Evolutionary conservation across 2,888 invertebrate genomes (phyloP), one percentile per base, ranked within the genome.

Genomic region (Eristalinus sepulchralis): DNA sequence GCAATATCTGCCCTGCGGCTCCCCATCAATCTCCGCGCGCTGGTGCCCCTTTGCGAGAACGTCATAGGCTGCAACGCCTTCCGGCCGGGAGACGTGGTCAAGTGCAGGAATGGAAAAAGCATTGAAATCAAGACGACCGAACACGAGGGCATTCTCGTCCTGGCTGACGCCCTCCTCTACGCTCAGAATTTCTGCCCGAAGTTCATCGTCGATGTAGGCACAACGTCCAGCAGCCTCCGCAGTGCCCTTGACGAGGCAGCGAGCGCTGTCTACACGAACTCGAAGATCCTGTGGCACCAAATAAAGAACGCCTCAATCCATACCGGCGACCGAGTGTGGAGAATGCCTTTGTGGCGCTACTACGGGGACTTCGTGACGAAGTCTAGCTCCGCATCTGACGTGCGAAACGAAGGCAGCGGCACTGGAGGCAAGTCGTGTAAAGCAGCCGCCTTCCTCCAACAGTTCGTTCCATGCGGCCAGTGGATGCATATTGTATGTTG

Each of bases 301-400:
- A 93, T 96, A 89, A 94, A 95, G 88, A 93, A 94, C 88, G 96
- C 97, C 8, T 95, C 96, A 64, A 93, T 94, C 89, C 94, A 94
- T 83, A 95, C 96, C 0, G 97, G 97, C 0, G 97, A 97, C 91
- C 93, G 97, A 27, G 94, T 97, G 0, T 97, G 97, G 97, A 93
- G 97, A 64, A 95, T 97, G 94, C 97, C 97, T 0, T 91, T 97
- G 22, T 97, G 96, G 94, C 94, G 95, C 67, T 95, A 95, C 90
- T 97, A 95, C 91, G 27, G 64, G 0, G 11, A 22, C 17, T n/a
- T 59, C 4, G 10, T 80, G 3, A 80, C 73, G 1, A 3, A 60
- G 10, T 47, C 71, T 17, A 31, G 66, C 31, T 60, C 60, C 11
- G 36, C 76, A 9, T 36, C 78, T 0, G 83, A 86, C 62, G 33